These are phyloP conservation scores for Synanceia verrucosa DNA, from an alignment of 2,797 vertebrate genomes.

Conservation along the genomic window DNA sequence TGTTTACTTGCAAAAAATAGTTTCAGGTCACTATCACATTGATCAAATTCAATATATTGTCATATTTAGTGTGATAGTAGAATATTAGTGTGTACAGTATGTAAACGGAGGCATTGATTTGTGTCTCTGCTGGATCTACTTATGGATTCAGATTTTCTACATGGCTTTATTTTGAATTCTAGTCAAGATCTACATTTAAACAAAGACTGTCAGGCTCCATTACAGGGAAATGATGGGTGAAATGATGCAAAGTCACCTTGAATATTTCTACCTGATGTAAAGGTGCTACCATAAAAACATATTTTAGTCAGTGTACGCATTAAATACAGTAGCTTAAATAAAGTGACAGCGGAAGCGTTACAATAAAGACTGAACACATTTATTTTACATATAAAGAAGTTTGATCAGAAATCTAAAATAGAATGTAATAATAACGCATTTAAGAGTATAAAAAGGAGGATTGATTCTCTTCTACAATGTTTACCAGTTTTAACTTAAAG, in stretches of 20 bases:
- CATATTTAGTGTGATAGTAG: no score
- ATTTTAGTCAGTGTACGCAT: neutral
- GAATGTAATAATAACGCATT: neutral
- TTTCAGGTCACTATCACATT: no score
- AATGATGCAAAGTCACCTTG: conserved; percentile 23
- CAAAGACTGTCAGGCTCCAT: conserved; percentile 3
- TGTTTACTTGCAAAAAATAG: no score
- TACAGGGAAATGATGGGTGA: conserved; percentile 2
- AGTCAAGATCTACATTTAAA: conserved; percentile 2
- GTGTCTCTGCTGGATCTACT: neutral
- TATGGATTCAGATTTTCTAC: neutral
- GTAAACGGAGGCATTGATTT: neutral
- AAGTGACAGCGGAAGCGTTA: neutral
- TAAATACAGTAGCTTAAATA: neutral
- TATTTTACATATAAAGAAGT: neutral
- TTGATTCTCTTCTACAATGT: neutral
- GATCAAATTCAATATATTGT: no score
- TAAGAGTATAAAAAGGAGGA: neutral
- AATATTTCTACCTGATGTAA: conserved; percentile 7
- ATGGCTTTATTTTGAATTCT: conserved; percentile 1
- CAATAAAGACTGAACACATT: neutral
- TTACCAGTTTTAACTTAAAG: neutral
- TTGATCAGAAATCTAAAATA: neutral
- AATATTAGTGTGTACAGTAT: no score
- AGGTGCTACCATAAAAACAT: neutral